phyloP scores from a whole-genome alignment of 2,797 vertebrate genomes.

The Prunella strophiata region DNA sequence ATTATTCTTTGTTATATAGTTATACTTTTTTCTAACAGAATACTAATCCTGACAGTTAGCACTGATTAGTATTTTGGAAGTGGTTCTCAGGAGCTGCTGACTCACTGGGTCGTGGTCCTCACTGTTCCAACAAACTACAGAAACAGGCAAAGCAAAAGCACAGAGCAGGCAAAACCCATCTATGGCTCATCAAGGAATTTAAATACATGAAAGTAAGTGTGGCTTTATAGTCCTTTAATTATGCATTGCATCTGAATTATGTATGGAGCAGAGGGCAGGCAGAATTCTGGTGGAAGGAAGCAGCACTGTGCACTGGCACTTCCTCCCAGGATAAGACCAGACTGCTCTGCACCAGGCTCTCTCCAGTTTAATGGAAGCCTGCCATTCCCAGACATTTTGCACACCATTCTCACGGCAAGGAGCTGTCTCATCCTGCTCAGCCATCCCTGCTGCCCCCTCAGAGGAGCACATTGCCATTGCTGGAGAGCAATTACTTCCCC shows the following conservation, averaged over 20 bases:
- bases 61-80: background rate
- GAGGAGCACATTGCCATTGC: background rate
- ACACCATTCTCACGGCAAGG: background rate
- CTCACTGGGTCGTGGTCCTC: background rate
- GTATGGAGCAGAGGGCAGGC: background rate
- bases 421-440: background rate
- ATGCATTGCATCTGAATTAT: constrained; percentile 58
- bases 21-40: background rate
- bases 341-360: background rate
- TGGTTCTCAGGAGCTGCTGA: background rate
- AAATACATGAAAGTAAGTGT: constrained; percentile 36
- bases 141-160: constrained; percentile 8
- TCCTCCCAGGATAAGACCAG: background rate
- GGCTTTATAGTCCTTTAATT: constrained; percentile 52
- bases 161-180: background rate
- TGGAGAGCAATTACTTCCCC: background rate
- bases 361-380: background rate
- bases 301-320: background rate
- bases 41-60: background rate
- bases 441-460: background rate
- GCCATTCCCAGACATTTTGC: background rate
- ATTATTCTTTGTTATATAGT: background rate
- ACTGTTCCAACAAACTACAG: background rate
- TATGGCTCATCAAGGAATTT: constrained; percentile 1
- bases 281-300: constrained; percentile 28